Conservation (phyloP, 2,888 invertebrate species). For the Bombyx huttoni region DNA sequence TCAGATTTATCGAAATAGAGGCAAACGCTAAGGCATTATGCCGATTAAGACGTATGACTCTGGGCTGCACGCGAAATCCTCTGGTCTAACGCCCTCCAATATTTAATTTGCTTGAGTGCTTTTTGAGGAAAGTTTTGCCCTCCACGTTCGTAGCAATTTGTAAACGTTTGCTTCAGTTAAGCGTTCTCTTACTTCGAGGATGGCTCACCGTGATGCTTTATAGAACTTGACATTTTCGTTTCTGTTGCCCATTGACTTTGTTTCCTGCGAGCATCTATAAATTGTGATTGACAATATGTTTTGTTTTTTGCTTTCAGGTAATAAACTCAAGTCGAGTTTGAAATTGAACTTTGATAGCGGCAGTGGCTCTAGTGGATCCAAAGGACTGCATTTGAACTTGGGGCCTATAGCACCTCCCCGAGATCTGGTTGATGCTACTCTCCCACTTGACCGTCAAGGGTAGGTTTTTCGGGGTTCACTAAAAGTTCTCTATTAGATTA, state of each 20-base stretch:
- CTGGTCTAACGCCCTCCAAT: conserved; percentile 49
- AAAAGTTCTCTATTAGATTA: too few relatives aligned
- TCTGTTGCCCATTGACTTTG: background rate
- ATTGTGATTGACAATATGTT: too few relatives aligned
- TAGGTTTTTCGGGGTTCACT: conserved; percentile 48
- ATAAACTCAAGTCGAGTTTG: conserved; percentile 78
- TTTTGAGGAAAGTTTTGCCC: conserved; percentile 57
- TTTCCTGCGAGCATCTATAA: too few relatives aligned
- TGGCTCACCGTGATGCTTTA: conserved; percentile 37
- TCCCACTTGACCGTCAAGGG: conserved; percentile 92
- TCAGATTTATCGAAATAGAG: conserved; percentile 42
- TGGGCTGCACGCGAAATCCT: conserved; percentile 46
- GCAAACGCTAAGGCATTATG: conserved; percentile 57
- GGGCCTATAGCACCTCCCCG: conserved; percentile 76
- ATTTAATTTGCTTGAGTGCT: conserved; percentile 71
- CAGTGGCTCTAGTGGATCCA: conserved; percentile 51
- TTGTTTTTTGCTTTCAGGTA: conserved; percentile 31
- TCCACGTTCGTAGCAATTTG: conserved; percentile 60
- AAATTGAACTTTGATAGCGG: conserved; percentile 80
- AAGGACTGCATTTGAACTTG: conserved; percentile 81
- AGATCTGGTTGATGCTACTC: conserved; percentile 83
- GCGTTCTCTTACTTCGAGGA: conserved; percentile 31
- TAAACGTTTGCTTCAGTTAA: conserved; percentile 60
- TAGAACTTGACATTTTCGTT: conserved; percentile 16
- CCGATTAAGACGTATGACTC: conserved; percentile 67